Conservation (phyloP, 2,113 vertebrate genomes). For the Ochotona curzoniae region DNA sequence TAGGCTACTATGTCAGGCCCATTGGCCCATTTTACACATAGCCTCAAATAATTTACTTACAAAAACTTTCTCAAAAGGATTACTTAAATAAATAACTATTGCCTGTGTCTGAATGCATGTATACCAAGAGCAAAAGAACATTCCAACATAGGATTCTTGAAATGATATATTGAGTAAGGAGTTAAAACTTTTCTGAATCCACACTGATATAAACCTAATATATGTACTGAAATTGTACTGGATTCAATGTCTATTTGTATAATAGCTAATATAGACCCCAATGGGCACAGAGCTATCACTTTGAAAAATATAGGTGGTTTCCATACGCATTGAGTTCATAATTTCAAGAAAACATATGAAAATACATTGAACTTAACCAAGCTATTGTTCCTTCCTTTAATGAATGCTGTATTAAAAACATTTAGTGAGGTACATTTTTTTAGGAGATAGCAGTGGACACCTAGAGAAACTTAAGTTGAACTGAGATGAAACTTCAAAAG, state of each 20-base stretch:
- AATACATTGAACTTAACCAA: too few species aligned
- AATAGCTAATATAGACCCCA: not conserved
- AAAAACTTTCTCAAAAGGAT: not conserved
- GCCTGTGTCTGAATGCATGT: not conserved
- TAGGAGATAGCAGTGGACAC: not conserved
- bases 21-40: too few species aligned
- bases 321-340: not conserved
- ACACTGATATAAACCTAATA: not conserved
- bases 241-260: not conserved
- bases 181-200: not conserved
- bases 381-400: not conserved
- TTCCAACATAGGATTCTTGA: not conserved
- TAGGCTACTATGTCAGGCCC: too few species aligned
- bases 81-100: conserved; percentile 26
- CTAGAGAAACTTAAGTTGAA: not conserved
- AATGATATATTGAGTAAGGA: not conserved
- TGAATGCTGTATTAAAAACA: not conserved
- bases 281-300: not conserved
- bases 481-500: not conserved
- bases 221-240: not conserved
- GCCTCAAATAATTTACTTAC: not conserved
- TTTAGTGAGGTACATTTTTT: not conserved
- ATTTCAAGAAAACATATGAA: not conserved
- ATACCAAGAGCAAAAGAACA: not conserved
- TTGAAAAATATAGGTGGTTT: not conserved